Percentiles rank a stretch among this genome's conserved stretches.
Evolutionary conservation across 1,140 invertebrate genomes (phyloP).

Genomic region (Luehdorfia chinensis): DNA sequence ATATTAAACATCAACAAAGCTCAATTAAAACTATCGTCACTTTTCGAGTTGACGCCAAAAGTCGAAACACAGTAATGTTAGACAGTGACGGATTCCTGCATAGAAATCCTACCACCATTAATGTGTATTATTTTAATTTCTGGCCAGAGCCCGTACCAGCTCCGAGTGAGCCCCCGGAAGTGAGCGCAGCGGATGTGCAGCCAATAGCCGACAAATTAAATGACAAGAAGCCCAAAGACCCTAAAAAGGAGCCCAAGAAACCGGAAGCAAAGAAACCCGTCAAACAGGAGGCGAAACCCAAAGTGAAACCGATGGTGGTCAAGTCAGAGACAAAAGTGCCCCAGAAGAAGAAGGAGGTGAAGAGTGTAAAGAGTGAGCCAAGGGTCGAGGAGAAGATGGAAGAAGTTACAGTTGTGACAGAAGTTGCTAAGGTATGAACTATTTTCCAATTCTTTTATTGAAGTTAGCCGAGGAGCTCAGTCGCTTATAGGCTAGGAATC

Average conservation of each 20-base stretch:
- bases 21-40: too few relatives aligned
- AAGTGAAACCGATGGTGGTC: conserved; percentile 24
- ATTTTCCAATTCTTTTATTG: background rate
- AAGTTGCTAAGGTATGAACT: conserved; percentile 27
- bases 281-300: conserved; percentile 32
- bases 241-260: conserved; percentile 24
- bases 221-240: conserved; percentile 32
- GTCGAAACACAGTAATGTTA: too few relatives aligned
- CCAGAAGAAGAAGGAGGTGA: conserved; percentile 42
- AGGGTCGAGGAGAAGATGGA: conserved; percentile 25
- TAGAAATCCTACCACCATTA: too few relatives aligned
- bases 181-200: conserved; percentile 43
- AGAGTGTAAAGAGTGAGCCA: conserved; percentile 33
- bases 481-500: too few relatives aligned
- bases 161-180: conserved; percentile 44
- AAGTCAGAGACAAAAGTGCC: conserved; percentile 40
- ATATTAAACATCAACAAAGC: too few relatives aligned
- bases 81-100: too few relatives aligned
- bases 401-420: conserved; percentile 6
- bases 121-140: too few relatives aligned
- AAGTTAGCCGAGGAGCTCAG: too few relatives aligned
- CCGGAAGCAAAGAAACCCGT: conserved; percentile 29
- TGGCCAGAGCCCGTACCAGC: conserved; percentile 29
- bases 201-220: conserved; percentile 35
- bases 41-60: too few relatives aligned